Percentiles rank a stretch among this genome's conserved stretches.
These are phyloP conservation scores for Pseudomyrmex gracilis DNA, from an alignment of 1,140 invertebrate species.

Conservation along the genomic window DNA sequence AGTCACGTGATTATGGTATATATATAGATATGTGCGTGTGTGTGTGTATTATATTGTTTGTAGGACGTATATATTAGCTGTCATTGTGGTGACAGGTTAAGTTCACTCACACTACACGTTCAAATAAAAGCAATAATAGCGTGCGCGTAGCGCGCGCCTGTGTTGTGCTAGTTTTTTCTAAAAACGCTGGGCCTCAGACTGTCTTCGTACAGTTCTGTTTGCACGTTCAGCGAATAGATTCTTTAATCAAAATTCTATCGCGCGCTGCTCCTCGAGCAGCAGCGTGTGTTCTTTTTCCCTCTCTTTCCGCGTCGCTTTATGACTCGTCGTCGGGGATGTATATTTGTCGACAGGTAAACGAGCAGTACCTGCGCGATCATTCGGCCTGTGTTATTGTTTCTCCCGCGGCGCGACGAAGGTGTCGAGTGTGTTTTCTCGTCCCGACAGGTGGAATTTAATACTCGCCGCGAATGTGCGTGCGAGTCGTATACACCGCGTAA, in stretches of 20 bases:
- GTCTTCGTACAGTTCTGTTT: too few relatives aligned
- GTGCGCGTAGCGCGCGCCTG: too few relatives aligned
- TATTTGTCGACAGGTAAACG: slow-evolving; percentile 12
- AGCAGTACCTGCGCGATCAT: slow-evolving; percentile 14
- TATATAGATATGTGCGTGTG: too few relatives aligned
- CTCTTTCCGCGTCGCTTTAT: not conserved
- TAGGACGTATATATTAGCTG: too few relatives aligned
- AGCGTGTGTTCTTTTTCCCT: slow-evolving; percentile 21
- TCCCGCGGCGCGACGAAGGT: not conserved
- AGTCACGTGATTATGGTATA: too few relatives aligned
- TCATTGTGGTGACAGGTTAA: too few relatives aligned
- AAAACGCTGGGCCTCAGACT: too few relatives aligned
- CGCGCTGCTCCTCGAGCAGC: slow-evolving; percentile 1
- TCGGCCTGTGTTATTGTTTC: slow-evolving; percentile 26
- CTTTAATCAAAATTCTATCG: slow-evolving; percentile 63
- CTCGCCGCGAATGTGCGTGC: not conserved
- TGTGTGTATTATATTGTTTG: too few relatives aligned
- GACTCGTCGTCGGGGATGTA: not conserved
- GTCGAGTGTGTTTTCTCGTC: slow-evolving; percentile 17
- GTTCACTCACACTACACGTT: too few relatives aligned
- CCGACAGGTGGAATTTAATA: slow-evolving; percentile 46
- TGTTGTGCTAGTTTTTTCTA: too few relatives aligned
- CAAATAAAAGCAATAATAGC: too few relatives aligned
- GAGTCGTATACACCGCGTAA: not conserved
- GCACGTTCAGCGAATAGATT: too few relatives aligned